Evolutionary conservation across 2,888 invertebrate species (phyloP).

Genomic region (Lamellibrachia satsuma): DNA sequence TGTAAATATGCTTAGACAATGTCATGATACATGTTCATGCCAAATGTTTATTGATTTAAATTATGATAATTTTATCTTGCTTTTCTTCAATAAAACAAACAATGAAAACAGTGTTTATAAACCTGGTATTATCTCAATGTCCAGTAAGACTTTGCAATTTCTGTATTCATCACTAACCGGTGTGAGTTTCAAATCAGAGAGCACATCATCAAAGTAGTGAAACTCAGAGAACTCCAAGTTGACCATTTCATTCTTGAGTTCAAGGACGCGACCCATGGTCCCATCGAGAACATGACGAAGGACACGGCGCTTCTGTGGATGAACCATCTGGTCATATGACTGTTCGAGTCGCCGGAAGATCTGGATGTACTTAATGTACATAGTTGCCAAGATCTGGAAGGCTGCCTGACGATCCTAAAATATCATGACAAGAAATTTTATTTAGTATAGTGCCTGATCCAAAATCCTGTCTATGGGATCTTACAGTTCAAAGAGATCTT

Average conservation of each 20-base stretch:
- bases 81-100: background rate
- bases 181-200: slow-evolving; percentile 78
- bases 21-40: no score
- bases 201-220: slow-evolving; percentile 84
- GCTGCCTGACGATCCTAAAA: slow-evolving; percentile 64
- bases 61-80: background rate
- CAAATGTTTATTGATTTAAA: background rate
- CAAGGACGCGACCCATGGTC: slow-evolving; percentile 80
- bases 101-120: background rate
- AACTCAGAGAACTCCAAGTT: slow-evolving; percentile 86
- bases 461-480: background rate
- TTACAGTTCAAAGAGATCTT: background rate
- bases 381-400: slow-evolving; percentile 64
- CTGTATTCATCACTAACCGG: slow-evolving; percentile 68
- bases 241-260: slow-evolving; percentile 86
- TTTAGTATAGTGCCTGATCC: background rate
- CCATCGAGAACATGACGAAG: slow-evolving; percentile 70
- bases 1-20: background rate
- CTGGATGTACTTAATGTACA: slow-evolving; percentile 84
- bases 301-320: slow-evolving; percentile 90
- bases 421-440: slow-evolving; percentile 21
- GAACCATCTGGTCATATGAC: slow-evolving; percentile 89
- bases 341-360: slow-evolving; percentile 79
- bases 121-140: background rate
- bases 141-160: background rate